These are phyloP conservation scores for Sinosuthora webbiana DNA, from an alignment of 2,113 vertebrate genomes.

Conservation along the genomic window DNA sequence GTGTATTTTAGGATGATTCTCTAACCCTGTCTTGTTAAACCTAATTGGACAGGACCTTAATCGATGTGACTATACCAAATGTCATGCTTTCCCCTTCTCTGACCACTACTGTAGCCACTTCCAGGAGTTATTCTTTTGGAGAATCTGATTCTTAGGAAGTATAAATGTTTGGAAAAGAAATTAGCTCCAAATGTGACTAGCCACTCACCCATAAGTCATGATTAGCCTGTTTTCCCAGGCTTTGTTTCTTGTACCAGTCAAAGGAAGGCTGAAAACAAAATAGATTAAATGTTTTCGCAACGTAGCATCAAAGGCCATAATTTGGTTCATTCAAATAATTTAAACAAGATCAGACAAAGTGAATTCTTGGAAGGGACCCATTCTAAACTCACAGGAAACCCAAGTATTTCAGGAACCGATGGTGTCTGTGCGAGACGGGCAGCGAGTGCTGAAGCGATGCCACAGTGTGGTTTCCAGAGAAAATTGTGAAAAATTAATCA, in stretches of 20 bases:
- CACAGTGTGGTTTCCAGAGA: slow-evolving; percentile 21
- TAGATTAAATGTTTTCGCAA: slow-evolving; percentile 29
- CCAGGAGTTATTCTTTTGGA: slow-evolving; percentile 37
- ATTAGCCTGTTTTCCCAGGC: slow-evolving; percentile 45
- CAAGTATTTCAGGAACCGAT: background rate
- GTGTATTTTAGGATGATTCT: background rate
- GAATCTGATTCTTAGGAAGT: slow-evolving; percentile 39
- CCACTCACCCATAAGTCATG: slow-evolving; percentile 35
- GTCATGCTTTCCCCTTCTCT: slow-evolving; percentile 20
- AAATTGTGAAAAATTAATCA: slow-evolving; percentile 31
- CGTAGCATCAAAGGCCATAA: slow-evolving; percentile 38
- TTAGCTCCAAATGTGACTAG: slow-evolving; percentile 58
- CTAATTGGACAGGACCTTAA: slow-evolving; percentile 34
- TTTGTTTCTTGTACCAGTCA: slow-evolving; percentile 47
- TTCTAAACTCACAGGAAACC: slow-evolving; percentile 23
- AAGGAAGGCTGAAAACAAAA: slow-evolving; percentile 44
- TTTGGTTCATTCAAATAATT: slow-evolving; percentile 35
- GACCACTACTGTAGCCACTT: background rate
- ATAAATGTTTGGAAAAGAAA: slow-evolving; percentile 58
- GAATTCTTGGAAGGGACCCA: slow-evolving; percentile 20
- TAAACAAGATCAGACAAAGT: slow-evolving; percentile 45
- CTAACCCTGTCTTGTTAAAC: slow-evolving; percentile 25
- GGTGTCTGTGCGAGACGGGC: background rate
- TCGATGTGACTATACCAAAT: background rate
- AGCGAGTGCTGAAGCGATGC: background rate